phyloP scores from a whole-genome alignment of 2,888 invertebrate genomes.

The Acleris laterana region DNA sequence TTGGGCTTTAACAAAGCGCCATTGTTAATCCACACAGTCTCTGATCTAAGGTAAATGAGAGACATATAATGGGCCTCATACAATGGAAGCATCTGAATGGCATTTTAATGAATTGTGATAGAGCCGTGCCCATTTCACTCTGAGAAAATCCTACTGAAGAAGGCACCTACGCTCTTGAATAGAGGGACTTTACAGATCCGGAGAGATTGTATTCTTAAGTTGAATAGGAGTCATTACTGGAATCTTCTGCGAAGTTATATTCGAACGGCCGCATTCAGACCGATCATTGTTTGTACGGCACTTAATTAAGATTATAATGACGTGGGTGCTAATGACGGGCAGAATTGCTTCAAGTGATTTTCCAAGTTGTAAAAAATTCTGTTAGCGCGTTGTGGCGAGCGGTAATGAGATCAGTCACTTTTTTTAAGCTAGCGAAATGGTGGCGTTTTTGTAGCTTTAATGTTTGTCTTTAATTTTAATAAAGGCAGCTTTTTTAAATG shows the following conservation, averaged over 20 bases:
- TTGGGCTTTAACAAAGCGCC: conserved; percentile 30
- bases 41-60: conserved; percentile 65
- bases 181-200: conserved; percentile 67
- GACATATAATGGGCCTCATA: conserved; percentile 63
- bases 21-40: conserved; percentile 43
- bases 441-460: neutral
- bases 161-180: conserved; percentile 68
- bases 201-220: conserved; percentile 66
- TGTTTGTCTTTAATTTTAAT: too few species aligned
- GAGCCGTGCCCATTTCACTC: conserved; percentile 55
- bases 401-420: conserved; percentile 2
- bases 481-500: too few species aligned
- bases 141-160: conserved; percentile 64
- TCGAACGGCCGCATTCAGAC: conserved; percentile 35
- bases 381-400: neutral
- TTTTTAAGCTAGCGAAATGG: neutral
- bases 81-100: conserved; percentile 72
- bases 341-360: conserved; percentile 4
- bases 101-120: conserved; percentile 78
- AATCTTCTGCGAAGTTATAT: conserved; percentile 52
- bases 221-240: conserved; percentile 73
- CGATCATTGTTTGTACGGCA: conserved; percentile 35
- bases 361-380: conserved; percentile 4
- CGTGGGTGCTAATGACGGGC: conserved; percentile 31
- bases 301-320: conserved; percentile 37